Evolutionary conservation across 2,888 invertebrate genomes (phyloP).

Genomic region (Tubiluchus corallicola): DNA sequence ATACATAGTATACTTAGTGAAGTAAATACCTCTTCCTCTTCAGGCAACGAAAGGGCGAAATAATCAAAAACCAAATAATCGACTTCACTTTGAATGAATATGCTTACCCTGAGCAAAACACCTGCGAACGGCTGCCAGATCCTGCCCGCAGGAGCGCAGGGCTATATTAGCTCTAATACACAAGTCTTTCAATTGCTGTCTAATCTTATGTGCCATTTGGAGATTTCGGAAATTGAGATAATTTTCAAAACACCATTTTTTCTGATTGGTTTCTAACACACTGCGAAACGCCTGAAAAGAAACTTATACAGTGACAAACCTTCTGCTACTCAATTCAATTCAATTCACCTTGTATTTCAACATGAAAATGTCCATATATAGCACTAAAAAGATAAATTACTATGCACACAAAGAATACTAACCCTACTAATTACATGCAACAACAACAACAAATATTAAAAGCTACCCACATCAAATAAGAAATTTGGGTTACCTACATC

Average conservation of each 20-base stretch:
- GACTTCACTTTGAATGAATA: background rate
- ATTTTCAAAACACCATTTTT: conserved; percentile 75
- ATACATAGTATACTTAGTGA: too few relatives aligned
- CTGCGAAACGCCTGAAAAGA: background rate
- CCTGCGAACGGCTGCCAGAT: conserved; percentile 25
- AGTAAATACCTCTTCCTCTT: too few relatives aligned
- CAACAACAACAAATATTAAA: too few relatives aligned
- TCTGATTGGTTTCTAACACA: conserved; percentile 10
- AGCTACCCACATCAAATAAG: too few relatives aligned
- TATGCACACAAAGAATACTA: too few relatives aligned
- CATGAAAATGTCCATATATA: too few relatives aligned
- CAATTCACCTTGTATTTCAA: too few relatives aligned
- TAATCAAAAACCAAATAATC: conserved; percentile 9
- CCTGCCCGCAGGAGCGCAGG: conserved; percentile 40
- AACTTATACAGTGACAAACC: too few relatives aligned
- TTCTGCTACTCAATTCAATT: too few relatives aligned
- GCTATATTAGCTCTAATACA: conserved; percentile 42
- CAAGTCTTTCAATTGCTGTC: conserved; percentile 54
- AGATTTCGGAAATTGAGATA: conserved; percentile 65
- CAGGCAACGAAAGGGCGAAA: background rate
- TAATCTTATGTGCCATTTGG: conserved; percentile 54
- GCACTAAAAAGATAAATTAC: too few relatives aligned
- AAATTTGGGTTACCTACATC: too few relatives aligned
- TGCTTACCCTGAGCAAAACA: conserved; percentile 18
- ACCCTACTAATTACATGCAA: too few relatives aligned